Evolutionary conservation across 2,797 vertebrate genomes (phyloP), one percentile per base, ranked within the genome.

Genomic region (Gallinago solitaria): DNA sequence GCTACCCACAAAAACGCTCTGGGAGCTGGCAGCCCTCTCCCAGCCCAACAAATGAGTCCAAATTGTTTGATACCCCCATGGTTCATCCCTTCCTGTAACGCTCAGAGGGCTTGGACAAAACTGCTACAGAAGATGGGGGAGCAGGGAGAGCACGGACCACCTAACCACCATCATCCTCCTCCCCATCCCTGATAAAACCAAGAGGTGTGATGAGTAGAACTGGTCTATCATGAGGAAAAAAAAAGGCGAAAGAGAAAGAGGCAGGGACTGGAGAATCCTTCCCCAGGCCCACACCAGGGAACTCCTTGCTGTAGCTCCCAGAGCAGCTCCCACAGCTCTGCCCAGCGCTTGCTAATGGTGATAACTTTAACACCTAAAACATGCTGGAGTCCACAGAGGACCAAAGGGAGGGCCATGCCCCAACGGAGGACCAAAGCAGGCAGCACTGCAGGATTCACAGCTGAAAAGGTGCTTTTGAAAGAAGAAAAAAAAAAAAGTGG

Each of bases 261-360:
- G 18, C 10, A 53, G 17, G 16, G 56, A 12, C 30, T 30, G 60
- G 0, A 4, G 54, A 35, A 30, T 60, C 25, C 54, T 64, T 64
- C 18, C 23, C 32, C 28, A 0, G 4, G 56, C n/a, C 37, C 54
- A 39, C 0, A 0, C 8, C 6, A 5, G 30, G 47, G 60, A 90
- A 50, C 5, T 76, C 41, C 68, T 25, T 0, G 0, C 39, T 61
- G 24, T 61, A 60, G 33, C 25, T 65, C 47, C 70, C 3, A 25
- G 17, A 84, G 69, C 59, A 45, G 64, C 48, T n/a, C 65, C 51
- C 3, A 2, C 2, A 2, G 47, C 73, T 57, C 61, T 12, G 6
- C 39, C 3, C 2, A n/a, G 56, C 1, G 0, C 12, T 73, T 67
- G 1, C 47, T 9, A 47, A 23, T 0, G 1, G 32, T 2, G 23